Evolutionary conservation across 2,888 invertebrate species (phyloP), one percentile per base, ranked within the genome.

Genomic region (Lochmaea capreae): DNA sequence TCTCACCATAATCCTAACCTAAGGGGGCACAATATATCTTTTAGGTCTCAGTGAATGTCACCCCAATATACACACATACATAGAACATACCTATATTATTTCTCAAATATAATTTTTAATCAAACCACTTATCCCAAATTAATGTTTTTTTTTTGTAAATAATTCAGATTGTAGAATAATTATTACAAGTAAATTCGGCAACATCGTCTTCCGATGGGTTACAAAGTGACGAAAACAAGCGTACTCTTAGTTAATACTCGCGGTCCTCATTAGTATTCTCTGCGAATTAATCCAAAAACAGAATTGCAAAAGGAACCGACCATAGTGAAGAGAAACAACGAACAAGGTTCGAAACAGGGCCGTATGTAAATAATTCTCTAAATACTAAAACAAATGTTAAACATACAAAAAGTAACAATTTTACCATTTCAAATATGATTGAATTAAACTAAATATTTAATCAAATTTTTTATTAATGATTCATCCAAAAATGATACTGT

Each of bases 211-310:
- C 33, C 18, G 67, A 52, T 79, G 75, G 76, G 79, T 79, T 77
- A 70, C 78, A 78, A 84, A 84, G 84, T 84, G 85, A 84, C 84
- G 84, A 84, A 84, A 86, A 85, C 85, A 86, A 83, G 84, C 83
- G 83, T 85, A 84, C 84, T 83, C 83, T 86, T 85, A 85, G 85
- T 85, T 85, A 85, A 85, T 86, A 85, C 84, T 81, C 82, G 81
- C 83, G 81, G 82, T 76, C 79, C 85, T 87, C 85, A 86, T 87
- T 87, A 87, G 86, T 87, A 87, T 87, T 86, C 87, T 83, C 81
- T 79, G 84, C 83, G 86, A 86, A 87, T 87, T 86, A 86, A 87
- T 86, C 85, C 85, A 86, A 87, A 87, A 86, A 86, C 84, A 85
- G 86, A 83, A 83, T 83, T 81, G 84, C 83, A 84, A 86, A 87